phyloP scores from a whole-genome alignment of 2,113 vertebrate species.

The Isurus oxyrinchus region DNA sequence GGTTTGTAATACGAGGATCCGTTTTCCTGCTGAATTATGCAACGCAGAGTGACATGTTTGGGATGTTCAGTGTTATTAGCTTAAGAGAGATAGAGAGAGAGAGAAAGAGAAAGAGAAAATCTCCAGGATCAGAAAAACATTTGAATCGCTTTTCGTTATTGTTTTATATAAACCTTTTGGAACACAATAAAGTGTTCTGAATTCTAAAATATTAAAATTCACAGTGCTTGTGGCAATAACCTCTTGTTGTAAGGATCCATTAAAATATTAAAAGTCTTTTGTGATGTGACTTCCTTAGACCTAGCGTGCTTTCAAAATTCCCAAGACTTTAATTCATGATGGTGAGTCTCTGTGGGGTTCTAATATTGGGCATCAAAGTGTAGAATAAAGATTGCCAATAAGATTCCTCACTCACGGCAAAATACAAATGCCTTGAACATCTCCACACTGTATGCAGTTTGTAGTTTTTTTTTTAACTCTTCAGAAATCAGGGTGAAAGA shows the following conservation, averaged over 20 bases:
- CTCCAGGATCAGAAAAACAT: not conserved
- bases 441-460: not conserved
- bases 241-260: not conserved
- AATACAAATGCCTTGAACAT: not conserved
- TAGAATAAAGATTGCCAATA: not conserved
- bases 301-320: not conserved
- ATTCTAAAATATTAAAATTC: slow-evolving; percentile 31
- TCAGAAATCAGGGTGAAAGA: not conserved
- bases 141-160: not conserved
- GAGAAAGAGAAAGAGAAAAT: slow-evolving; percentile 41
- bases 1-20: not conserved
- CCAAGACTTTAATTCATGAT: not conserved
- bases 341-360: not conserved
- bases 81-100: slow-evolving; percentile 52
- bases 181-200: slow-evolving; percentile 6
- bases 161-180: slow-evolving; percentile 12
- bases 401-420: not conserved
- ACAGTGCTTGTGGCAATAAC: slow-evolving; percentile 16
- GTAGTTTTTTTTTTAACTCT: not conserved
- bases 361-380: not conserved
- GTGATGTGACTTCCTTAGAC: not conserved
- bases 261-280: slow-evolving; percentile 12
- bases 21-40: slow-evolving; percentile 28
- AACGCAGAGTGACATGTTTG: slow-evolving; percentile 32
- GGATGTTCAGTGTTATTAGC: slow-evolving; percentile 43